phyloP scores from a whole-genome alignment of 2,113 vertebrate species.

The Neofelis nebulosa region DNA sequence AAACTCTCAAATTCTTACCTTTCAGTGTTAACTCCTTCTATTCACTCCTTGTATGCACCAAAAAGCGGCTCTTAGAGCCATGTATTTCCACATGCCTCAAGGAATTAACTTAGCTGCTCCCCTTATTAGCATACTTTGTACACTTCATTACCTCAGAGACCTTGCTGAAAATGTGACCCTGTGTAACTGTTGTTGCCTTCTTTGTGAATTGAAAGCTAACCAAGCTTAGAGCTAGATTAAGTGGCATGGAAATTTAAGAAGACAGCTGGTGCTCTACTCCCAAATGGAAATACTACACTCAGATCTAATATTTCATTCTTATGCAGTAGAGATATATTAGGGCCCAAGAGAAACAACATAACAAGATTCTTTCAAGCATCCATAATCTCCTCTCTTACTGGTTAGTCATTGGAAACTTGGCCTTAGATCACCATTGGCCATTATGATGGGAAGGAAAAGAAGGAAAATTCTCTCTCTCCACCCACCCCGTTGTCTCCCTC shows the following conservation, averaged over 20 bases:
- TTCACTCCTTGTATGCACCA: background rate
- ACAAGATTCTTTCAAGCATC: constrained; percentile 8
- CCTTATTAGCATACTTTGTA: constrained; percentile 53
- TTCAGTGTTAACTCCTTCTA: background rate
- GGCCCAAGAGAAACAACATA: constrained; percentile 5
- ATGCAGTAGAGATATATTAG: background rate
- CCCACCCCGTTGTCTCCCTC: too few relatives aligned
- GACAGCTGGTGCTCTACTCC: constrained; percentile 62
- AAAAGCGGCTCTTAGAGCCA: background rate
- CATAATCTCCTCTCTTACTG: constrained; percentile 23
- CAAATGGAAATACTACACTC: constrained; percentile 60
- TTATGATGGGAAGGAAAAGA: background rate
- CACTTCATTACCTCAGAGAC: constrained; percentile 66
- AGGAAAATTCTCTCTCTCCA: background rate
- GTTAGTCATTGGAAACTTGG: constrained; percentile 26
- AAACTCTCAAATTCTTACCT: constrained; percentile 22
- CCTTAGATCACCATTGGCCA: background rate
- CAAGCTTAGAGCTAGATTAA: constrained; percentile 70
- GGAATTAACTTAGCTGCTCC: constrained; percentile 32
- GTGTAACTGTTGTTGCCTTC: constrained; percentile 57
- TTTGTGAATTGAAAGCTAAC: constrained; percentile 65
- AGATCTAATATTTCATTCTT: constrained; percentile 60
- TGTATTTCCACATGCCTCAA: background rate
- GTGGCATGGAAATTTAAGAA: constrained; percentile 74
- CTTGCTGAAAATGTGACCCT: constrained; percentile 70